Base-by-base conservation (phyloP, 1,140 invertebrate genomes). In the Lethrus apterus region DNA sequence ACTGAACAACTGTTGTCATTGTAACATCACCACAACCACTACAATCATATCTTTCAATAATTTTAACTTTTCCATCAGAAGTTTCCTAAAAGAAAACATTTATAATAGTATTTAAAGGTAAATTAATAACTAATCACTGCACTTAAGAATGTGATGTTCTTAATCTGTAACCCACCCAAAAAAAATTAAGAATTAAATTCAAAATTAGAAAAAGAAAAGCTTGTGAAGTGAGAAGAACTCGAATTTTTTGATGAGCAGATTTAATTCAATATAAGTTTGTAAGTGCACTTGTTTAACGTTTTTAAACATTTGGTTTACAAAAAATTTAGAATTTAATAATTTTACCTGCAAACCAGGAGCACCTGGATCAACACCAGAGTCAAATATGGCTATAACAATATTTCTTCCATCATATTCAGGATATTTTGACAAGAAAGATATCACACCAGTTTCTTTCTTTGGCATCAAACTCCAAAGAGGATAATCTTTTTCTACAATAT, bases 281-380 rank as follows among this genome's bases (percentile, higher is more conserved):
- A n/a, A n/a, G n/a, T n/a, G n/a, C n/a, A n/a, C n/a, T n/a, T n/a
- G n/a, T n/a, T n/a, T n/a, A n/a, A n/a, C n/a, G n/a, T n/a, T n/a
- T n/a, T n/a, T n/a, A n/a, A n/a, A n/a, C n/a, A n/a, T n/a, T n/a
- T n/a, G n/a, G n/a, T n/a, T n/a, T n/a, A n/a, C n/a, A n/a, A n/a
- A n/a, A n/a, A n/a, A n/a, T n/a, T n/a, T n/a, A n/a, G n/a, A n/a
- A n/a, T n/a, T n/a, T n/a, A n/a, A n/a, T n/a, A n/a, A n/a, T n/a
- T n/a, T 71, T 76, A 97, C 93, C 82, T 94, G 83, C 56, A 99
- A 76, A 46, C 94, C 95, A 46, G 84, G 78, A 10, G 93, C 91
- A 32, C 89, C 89, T 24, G 95, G 94, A 77, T 99, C 96, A 45
- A 99, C 86, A 11, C 96, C 96, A 20, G 93, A 95, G 73, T 98